Percentiles rank a stretch among this genome's conserved stretches.
Evolutionary conservation across 1,140 invertebrate species (phyloP).

Genomic region (Anastatus disparis): DNA sequence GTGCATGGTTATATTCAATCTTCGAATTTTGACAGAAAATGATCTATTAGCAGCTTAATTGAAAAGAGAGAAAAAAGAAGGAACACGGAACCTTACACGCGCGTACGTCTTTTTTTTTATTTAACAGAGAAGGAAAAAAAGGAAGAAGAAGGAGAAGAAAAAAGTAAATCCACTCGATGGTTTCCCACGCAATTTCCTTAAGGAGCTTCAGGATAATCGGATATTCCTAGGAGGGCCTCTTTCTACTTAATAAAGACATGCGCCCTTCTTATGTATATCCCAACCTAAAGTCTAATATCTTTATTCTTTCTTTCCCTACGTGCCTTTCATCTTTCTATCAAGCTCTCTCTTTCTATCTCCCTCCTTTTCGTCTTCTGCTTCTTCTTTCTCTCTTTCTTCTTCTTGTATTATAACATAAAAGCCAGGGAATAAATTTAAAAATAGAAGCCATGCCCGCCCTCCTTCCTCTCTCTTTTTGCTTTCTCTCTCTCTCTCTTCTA

Average conservation of each 20-base stretch:
- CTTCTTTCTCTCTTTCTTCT: conserved; percentile 20
- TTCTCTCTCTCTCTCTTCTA: not conserved
- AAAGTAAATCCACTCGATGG: not conserved
- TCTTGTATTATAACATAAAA: conserved; percentile 8
- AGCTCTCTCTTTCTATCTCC: too few relatives aligned
- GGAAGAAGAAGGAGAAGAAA: not conserved
- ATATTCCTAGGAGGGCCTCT: conserved; percentile 36
- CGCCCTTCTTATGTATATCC: too few relatives aligned
- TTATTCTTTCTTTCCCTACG: too few relatives aligned
- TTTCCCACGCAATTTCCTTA: conserved; percentile 46
- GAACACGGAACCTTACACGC: not conserved
- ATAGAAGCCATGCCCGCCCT: conserved; percentile 24
- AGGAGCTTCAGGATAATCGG: conserved; percentile 49
- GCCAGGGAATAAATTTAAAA: conserved; percentile 33
- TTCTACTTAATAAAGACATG: conserved; percentile 27
- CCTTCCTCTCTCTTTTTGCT: too few relatives aligned
- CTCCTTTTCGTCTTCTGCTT: too few relatives aligned
- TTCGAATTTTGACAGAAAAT: conserved; percentile 10
- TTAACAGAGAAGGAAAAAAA: conserved; percentile 6
- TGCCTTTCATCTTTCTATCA: too few relatives aligned
- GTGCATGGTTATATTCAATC: too few relatives aligned
- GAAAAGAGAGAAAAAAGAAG: not conserved
- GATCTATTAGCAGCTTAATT: conserved; percentile 4
- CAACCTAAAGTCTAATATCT: too few relatives aligned
- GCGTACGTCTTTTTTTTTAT: too few relatives aligned